Percentiles rank a stretch among this genome's conserved stretches.
Evolutionary conservation across 1,140 invertebrate species (phyloP).

Genomic region (Zaprionus gabonicus): DNA sequence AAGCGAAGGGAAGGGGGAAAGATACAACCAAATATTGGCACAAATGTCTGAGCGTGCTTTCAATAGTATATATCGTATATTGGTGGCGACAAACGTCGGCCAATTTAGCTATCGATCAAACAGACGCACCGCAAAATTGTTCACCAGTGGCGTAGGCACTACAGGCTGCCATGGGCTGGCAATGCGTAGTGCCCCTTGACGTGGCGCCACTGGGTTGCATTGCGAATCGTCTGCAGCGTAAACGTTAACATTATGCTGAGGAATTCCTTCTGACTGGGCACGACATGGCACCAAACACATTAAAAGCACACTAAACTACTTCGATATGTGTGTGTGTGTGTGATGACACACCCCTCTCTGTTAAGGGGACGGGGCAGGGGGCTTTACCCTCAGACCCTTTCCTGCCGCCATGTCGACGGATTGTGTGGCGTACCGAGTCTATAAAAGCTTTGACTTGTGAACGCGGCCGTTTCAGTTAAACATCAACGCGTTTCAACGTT

Average conservation of each 20-base stretch:
- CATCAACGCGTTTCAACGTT: slow-evolving; percentile 60
- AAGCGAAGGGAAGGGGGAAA: background rate
- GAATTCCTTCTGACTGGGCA: slow-evolving; percentile 68
- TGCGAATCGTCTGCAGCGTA: slow-evolving; percentile 40
- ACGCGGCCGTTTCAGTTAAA: slow-evolving; percentile 69
- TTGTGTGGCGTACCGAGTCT: slow-evolving; percentile 58
- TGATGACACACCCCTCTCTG: slow-evolving; percentile 1
- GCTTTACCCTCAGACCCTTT: slow-evolving; percentile 1
- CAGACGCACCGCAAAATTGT: slow-evolving; percentile 49
- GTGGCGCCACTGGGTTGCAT: slow-evolving; percentile 52
- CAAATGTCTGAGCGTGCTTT: slow-evolving; percentile 68
- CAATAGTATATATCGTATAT: slow-evolving; percentile 55
- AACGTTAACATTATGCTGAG: slow-evolving; percentile 70
- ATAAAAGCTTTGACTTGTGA: slow-evolving; percentile 68
- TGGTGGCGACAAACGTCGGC: slow-evolving; percentile 52
- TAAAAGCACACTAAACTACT: slow-evolving; percentile 74
- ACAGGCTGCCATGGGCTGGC: slow-evolving; percentile 5
- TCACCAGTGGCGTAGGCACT: slow-evolving; percentile 4
- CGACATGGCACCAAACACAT: slow-evolving; percentile 82
- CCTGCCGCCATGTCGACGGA: slow-evolving; percentile 13
- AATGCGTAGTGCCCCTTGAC: slow-evolving; percentile 4
- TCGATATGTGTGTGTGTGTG: slow-evolving; percentile 19
- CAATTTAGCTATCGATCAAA: slow-evolving; percentile 69
- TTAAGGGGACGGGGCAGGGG: background rate
- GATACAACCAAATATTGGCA: slow-evolving; percentile 62